Evolutionary conservation across 2,888 invertebrate genomes (phyloP), one percentile per base, ranked within the genome.

Genomic region (Paralinhomoeus sp.): DNA sequence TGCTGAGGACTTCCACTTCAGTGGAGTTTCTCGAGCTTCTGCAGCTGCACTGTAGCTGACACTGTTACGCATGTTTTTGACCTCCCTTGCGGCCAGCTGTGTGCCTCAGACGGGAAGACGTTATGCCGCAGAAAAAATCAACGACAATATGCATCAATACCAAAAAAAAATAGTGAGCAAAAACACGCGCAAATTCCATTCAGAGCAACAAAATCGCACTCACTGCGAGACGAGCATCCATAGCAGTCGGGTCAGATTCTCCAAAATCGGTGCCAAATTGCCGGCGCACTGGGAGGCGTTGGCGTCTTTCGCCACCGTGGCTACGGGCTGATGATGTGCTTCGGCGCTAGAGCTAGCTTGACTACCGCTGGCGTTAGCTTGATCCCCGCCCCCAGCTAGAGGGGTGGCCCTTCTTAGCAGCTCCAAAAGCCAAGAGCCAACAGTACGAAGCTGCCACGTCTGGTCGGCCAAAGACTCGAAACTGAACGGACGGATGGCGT

Each of bases 391-490:
- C 47, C 60, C 60, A 34, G 53, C 54, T 12, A 60, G 45, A 33
- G 54, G 54, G 2, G 59, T 55, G 22, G 50, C 55, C 17, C 58
- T 48, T 3, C 52, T 46, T 23, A 61, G 46, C 21, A 61, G 45
- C 42, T 60, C 60, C 35, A 55, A 34, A 48, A 57, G 54, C 58
- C 57, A 61, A 33, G 53, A 54, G 13, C 60, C 53, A 44, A 54
- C 57, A 40, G 54, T 58, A 37, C 60, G 52, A 34, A 62, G 46
- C 39, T 57, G 54, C 60, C 59, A 62, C 44, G 54, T 55, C 37
- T 59, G 54, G 27, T 61, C 61, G 20, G 61, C 58, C 42, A 61
- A 47, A 42, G 56, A 49, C 47, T 61, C 61, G 48, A 61, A 61
- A 31, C 58, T 59, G 37, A 41, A 53, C 46, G 37, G 38, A 22